Evolutionary conservation across 1,140 invertebrate species (phyloP), one percentile per base, ranked within the genome.

Genomic region (Thalassaphorura encarpata): DNA sequence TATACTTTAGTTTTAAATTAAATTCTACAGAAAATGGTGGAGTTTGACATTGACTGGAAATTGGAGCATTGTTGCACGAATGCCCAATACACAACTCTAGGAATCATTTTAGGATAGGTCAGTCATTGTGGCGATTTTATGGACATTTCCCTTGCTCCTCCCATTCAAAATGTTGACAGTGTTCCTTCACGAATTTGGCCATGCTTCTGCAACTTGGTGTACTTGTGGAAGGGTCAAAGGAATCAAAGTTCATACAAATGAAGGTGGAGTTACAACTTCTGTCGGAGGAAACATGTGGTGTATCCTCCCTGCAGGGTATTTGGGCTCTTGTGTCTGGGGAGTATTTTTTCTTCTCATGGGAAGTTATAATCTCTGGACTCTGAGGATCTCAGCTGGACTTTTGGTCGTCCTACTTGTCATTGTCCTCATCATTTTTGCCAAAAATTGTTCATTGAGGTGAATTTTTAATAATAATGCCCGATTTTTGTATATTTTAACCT

Each of bases 161-260:
- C 60, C 60, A 1, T n/a, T 58, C 13, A 62, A 62, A 53, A 33
- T 62, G 21, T 55, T 62, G 15, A 56, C 60, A 21, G 60, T 62
- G 13, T 58, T 62, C 43, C 56, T 62, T 24, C 60, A 62, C 49
- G 60, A 62, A 27, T 58, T 62, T 31, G 58, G 55, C 21, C 60
- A 62, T 43, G 60, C 60, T 3, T 51, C 31, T 2, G 60, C 60
- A 5, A 58, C 55, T 19, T 62, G 60, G 60, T 31, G 54, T 15
- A 62, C 60, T 23, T 62, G 60, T 42, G 60, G 60, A 24, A 54
- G 53, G 46, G 60, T 62, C 13, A 54, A 31, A n/a, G 52, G 36
- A 33, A 58, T 62, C 11, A 3, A 57, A 52, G 60, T 61, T 3
- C 57, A 61, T 41, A 55, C 57, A 28, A 39, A 61, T 40, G 57